Percentiles rank a stretch among this genome's conserved stretches.
Conservation (phyloP, 53 echinoderm and acorn worm genomes). For the Paracentrotus lividus region DNA sequence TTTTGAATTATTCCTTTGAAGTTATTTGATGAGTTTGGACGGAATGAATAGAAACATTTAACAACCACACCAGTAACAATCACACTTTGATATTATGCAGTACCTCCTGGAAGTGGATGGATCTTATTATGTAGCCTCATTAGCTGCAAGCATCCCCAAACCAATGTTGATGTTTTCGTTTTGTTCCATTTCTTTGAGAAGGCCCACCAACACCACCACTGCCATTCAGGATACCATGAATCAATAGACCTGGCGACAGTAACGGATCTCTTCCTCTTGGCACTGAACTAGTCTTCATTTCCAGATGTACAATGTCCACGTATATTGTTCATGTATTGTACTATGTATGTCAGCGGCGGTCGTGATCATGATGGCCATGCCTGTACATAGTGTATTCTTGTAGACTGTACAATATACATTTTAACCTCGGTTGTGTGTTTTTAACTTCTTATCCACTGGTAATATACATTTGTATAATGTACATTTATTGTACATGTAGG, state of each 20-base stretch:
- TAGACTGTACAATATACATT: no score
- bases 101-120: neutral
- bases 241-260: constrained; percentile 64
- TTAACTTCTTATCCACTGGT: no score
- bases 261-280: constrained; percentile 62
- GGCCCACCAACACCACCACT: no score
- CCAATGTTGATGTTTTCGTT: neutral
- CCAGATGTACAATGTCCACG: no score
- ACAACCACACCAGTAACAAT: neutral
- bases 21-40: neutral
- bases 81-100: neutral
- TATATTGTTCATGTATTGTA: no score
- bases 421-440: no score
- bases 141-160: constrained; percentile 20
- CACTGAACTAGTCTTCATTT: constrained; percentile 23
- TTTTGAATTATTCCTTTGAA: neutral
- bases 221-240: constrained; percentile 12
- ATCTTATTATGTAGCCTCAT: constrained; percentile 28
- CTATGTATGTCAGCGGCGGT: no score
- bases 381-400: no score
- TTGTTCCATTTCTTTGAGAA: constrained; percentile 5
- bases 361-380: no score
- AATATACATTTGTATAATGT: no score
- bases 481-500: no score
- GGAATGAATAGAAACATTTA: neutral